Conservation (phyloP, 2,888 invertebrate species). For the Callosobruchus maculatus region DNA sequence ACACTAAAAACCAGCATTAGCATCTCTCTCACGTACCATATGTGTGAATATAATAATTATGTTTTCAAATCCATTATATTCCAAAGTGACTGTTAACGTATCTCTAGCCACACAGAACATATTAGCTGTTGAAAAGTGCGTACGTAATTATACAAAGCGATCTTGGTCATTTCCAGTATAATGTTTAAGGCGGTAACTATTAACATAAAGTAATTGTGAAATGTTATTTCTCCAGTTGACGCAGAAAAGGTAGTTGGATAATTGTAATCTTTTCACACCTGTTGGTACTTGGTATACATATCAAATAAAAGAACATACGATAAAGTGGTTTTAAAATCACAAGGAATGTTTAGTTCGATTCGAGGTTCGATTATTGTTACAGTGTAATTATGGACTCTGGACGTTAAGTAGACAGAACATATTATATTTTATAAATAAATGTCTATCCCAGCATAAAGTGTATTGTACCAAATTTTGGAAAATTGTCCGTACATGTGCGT, state of each 20-base stretch:
- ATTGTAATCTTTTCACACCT: background rate
- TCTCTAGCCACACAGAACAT: background rate
- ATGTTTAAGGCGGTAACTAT: background rate
- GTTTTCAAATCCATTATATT: background rate
- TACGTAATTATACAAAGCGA: background rate
- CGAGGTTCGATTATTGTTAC: too few relatives aligned
- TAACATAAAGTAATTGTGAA: background rate
- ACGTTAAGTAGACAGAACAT: background rate
- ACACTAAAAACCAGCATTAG: background rate
- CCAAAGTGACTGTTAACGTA: background rate
- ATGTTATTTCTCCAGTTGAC: background rate
- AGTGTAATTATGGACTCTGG: background rate
- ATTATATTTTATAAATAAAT: too few relatives aligned
- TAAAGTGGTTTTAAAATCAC: background rate
- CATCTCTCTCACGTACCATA: background rate
- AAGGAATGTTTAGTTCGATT: too few relatives aligned
- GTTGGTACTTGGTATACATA: background rate
- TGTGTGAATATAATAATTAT: background rate
- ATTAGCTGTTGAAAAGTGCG: background rate
- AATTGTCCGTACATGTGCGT: too few relatives aligned
- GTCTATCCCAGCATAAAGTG: too few relatives aligned
- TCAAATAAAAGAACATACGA: background rate
- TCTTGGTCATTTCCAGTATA: background rate
- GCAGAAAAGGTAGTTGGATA: background rate
- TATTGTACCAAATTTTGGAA: too few relatives aligned